Conservation (phyloP, 2,113 vertebrate species). For the Diphyllodes magnificus region DNA sequence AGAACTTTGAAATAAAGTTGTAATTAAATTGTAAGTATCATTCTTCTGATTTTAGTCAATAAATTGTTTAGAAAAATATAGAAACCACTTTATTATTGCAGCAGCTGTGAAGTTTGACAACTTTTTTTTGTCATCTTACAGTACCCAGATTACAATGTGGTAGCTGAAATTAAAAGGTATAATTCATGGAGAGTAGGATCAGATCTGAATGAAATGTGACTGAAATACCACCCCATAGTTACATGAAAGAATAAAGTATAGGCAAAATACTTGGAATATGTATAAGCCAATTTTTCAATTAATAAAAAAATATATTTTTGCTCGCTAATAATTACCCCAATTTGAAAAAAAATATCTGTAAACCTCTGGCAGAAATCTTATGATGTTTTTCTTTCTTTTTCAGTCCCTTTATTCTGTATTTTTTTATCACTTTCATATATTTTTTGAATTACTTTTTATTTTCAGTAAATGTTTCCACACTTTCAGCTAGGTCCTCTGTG, state of each 20-base stretch:
- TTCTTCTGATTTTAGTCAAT: neutral
- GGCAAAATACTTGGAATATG: neutral
- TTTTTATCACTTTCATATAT: neutral
- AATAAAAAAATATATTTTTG: neutral
- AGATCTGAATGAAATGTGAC: neutral
- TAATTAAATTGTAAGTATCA: neutral
- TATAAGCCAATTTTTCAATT: neutral
- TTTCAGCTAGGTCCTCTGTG: neutral
- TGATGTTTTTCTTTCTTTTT: neutral
- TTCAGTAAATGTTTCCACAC: neutral
- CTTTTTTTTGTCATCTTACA: neutral
- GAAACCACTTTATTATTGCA: neutral
- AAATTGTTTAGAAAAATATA: neutral
- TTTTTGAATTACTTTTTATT: neutral
- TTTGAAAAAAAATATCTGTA: neutral
- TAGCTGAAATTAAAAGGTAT: neutral
- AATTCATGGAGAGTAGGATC: neutral
- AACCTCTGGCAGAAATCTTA: neutral
- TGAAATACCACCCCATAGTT: neutral
- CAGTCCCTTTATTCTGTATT: neutral
- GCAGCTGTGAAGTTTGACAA: neutral
- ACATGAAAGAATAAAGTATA: neutral
- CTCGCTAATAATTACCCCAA: neutral
- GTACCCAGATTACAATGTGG: neutral
- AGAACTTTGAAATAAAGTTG: neutral